A percentile compares a stretch with the other conserved stretches of the same genome.
Evolutionary conservation across 2,888 invertebrate species (phyloP).

Genomic region (Drosophila anceps): DNA sequence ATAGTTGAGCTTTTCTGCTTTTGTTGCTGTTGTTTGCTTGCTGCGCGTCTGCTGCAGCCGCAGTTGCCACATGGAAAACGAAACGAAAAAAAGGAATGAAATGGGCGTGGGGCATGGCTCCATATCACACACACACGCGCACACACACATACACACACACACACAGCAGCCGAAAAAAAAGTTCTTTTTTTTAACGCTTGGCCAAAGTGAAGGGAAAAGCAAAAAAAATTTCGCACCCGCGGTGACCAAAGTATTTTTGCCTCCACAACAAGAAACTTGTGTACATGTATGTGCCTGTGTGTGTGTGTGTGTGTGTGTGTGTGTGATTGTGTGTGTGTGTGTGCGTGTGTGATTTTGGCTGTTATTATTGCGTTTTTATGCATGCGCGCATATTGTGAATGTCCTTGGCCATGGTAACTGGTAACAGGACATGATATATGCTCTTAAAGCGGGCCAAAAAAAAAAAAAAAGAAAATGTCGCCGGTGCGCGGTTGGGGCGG

Average conservation of each 20-base stretch:
- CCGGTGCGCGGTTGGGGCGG: background rate
- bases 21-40: constrained; percentile 25
- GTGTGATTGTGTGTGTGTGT: constrained; percentile 2
- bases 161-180: constrained; percentile 18
- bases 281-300: background rate
- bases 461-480: too few relatives aligned
- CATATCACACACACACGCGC: constrained; percentile 35
- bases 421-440: constrained; percentile 72
- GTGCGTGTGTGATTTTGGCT: constrained; percentile 40
- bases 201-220: constrained; percentile 37
- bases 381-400: constrained; percentile 79
- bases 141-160: constrained; percentile 15
- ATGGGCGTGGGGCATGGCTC: constrained; percentile 35
- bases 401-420: constrained; percentile 75
- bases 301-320: constrained; percentile 4
- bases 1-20: constrained; percentile 51
- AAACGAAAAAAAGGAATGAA: constrained; percentile 52
- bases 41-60: constrained; percentile 49
- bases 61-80: constrained; percentile 53
- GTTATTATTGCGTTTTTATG: constrained; percentile 80
- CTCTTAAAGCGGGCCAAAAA: constrained; percentile 65
- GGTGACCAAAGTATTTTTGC: constrained; percentile 69
- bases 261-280: constrained; percentile 1
- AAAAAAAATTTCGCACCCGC: constrained; percentile 67
- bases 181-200: constrained; percentile 27